Conservation (phyloP, 2,797 vertebrate genomes). For the Gobionotothen gibberifrons region DNA sequence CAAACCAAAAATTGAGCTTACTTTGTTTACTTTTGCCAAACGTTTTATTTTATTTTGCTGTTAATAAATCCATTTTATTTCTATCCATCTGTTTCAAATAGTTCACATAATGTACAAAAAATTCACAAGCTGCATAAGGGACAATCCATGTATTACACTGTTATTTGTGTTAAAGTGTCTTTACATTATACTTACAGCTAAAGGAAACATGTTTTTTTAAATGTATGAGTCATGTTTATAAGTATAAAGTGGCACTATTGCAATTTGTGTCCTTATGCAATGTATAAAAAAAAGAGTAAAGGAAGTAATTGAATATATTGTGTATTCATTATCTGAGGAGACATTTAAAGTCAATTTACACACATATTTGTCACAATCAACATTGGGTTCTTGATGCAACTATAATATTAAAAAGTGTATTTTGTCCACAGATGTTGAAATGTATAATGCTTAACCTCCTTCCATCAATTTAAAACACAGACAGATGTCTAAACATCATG, state of each 20-base stretch:
- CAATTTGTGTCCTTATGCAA: neutral
- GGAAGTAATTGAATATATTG: constrained; percentile 17
- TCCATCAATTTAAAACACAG: constrained; percentile 13
- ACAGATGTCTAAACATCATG: constrained; percentile 5
- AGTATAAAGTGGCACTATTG: constrained; percentile 7
- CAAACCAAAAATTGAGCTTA: constrained; percentile 46
- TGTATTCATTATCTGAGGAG: constrained; percentile 1
- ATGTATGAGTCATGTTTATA: constrained; percentile 32
- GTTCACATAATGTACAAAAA: constrained; percentile 25
- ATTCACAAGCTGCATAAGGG: constrained; percentile 19
- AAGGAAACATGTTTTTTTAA: neutral
- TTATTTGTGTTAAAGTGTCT: constrained; percentile 7
- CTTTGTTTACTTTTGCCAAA: constrained; percentile 43
- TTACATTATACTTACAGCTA: constrained; percentile 1
- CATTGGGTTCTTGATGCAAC: constrained; percentile 5
- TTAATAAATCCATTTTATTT: constrained; percentile 18
- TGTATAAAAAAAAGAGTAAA: constrained; percentile 3
- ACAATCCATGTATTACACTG: constrained; percentile 19
- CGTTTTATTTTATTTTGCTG: constrained; percentile 11
- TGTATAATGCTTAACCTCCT: neutral
- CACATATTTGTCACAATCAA: constrained; percentile 9
- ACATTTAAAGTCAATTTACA: constrained; percentile 13
- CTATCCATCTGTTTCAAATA: constrained; percentile 22
- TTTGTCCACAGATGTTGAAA: constrained; percentile 2
- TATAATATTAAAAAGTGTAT: constrained; percentile 14